Conservation (phyloP, 2,113 vertebrate genomes). For the Siniperca chuatsi region DNA sequence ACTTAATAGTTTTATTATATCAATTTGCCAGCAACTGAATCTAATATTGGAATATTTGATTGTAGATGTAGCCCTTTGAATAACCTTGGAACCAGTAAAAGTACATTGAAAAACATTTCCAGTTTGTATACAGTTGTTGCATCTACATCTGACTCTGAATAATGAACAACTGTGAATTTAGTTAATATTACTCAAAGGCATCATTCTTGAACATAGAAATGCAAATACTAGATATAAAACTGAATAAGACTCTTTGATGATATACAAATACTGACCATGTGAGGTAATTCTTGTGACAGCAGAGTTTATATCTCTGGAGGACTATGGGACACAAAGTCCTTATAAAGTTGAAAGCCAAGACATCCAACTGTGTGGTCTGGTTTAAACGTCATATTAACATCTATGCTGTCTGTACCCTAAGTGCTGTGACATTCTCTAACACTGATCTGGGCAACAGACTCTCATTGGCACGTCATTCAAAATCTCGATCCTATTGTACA, state of each 20-base stretch:
- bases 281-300: conserved; percentile 12
- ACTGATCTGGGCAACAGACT: conserved; percentile 13
- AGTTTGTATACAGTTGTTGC: neutral
- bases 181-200: neutral
- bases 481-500: neutral
- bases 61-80: neutral
- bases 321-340: conserved; percentile 19
- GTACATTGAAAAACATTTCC: neutral
- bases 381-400: conserved; percentile 79
- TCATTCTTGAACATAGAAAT: neutral
- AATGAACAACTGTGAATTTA: neutral
- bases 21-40: neutral
- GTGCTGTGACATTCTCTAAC: conserved; percentile 58
- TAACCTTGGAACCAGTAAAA: neutral
- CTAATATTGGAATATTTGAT: neutral
- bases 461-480: conserved; percentile 25
- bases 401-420: conserved; percentile 43
- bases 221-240: conserved; percentile 7
- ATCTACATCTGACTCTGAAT: neutral
- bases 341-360: conserved; percentile 50
- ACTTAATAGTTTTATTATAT: neutral
- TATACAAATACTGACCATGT: conserved; percentile 8
- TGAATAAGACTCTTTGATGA: neutral
- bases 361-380: conserved; percentile 44
- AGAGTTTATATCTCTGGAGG: conserved; percentile 22